Percentiles rank a stretch among this genome's conserved stretches.
These are phyloP conservation scores for Phasianus colchicus DNA, from an alignment of 2,113 vertebrate species.

Conservation along the genomic window DNA sequence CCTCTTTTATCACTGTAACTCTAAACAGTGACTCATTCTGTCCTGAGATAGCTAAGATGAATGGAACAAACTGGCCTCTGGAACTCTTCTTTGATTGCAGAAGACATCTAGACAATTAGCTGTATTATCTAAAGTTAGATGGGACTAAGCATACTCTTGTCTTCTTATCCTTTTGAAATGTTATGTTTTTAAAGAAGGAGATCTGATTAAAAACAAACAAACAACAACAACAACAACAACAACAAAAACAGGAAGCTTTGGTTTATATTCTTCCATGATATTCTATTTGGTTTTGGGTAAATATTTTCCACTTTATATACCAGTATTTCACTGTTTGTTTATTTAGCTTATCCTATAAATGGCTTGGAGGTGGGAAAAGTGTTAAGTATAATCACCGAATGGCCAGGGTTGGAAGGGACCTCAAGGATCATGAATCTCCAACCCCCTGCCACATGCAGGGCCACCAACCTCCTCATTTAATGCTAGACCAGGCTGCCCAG, in stretches of 20 bases:
- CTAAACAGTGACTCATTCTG: background rate
- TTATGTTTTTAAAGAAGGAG: background rate
- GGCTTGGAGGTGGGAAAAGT: background rate
- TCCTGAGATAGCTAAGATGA: background rate
- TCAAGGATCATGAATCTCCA: no score
- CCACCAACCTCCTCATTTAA: no score
- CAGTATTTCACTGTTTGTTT: background rate
- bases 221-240: background rate
- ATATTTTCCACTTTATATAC: fast-evolving
- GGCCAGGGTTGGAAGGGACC: no score
- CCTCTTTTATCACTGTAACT: background rate
- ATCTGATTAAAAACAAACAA: background rate
- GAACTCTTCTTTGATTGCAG: background rate
- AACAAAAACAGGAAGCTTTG: no score
- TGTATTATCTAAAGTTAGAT: background rate
- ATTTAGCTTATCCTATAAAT: background rate
- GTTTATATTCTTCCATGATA: background rate
- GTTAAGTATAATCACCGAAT: background rate
- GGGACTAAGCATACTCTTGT: background rate
- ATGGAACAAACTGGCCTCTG: background rate
- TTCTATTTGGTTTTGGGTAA: background rate
- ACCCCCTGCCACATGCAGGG: no score
- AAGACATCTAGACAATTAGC: background rate
- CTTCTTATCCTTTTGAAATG: fast-evolving
- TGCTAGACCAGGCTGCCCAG: no score